These are phyloP conservation scores for Drosophila miranda DNA, from an alignment of 1,140 invertebrate species.

Conservation along the genomic window DNA sequence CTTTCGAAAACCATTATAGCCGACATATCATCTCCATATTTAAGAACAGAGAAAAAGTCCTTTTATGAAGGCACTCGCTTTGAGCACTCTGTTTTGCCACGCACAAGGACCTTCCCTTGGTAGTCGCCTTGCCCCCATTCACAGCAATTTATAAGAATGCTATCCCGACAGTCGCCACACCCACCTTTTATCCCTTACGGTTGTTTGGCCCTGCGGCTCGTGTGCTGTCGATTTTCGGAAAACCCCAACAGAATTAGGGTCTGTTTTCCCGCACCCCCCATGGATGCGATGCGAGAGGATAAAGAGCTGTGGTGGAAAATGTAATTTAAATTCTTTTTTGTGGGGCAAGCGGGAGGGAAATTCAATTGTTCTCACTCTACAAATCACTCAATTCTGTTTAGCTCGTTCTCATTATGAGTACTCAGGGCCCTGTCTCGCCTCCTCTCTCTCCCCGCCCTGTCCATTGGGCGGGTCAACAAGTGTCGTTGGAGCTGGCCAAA, in stretches of 20 bases:
- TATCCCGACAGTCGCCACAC: no score
- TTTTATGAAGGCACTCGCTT: no score
- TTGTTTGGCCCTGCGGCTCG: no score
- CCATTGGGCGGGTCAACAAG: constrained; percentile 42
- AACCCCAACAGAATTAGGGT: not conserved
- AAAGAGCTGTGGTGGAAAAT: constrained; percentile 27
- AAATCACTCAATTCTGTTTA: constrained; percentile 34
- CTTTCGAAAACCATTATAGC: no score
- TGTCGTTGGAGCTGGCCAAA: constrained; percentile 29
- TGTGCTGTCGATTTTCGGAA: no score
- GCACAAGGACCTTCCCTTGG: no score
- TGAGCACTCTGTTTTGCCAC: no score
- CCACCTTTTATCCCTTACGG: constrained; percentile 16
- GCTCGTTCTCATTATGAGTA: constrained; percentile 32
- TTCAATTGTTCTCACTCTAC: constrained; percentile 17
- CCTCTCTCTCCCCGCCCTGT: constrained; percentile 23
- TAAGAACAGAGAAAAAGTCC: no score
- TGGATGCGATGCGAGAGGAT: not conserved
- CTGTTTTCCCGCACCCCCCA: not conserved
- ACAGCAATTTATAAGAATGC: no score
- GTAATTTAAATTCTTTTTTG: constrained; percentile 32
- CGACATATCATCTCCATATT: no score
- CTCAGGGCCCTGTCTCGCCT: no score
- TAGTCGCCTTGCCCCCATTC: no score
- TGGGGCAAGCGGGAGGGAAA: not conserved